phyloP scores from a whole-genome alignment of 2,797 vertebrate species.

The Phrynocephalus guinanensis region DNA sequence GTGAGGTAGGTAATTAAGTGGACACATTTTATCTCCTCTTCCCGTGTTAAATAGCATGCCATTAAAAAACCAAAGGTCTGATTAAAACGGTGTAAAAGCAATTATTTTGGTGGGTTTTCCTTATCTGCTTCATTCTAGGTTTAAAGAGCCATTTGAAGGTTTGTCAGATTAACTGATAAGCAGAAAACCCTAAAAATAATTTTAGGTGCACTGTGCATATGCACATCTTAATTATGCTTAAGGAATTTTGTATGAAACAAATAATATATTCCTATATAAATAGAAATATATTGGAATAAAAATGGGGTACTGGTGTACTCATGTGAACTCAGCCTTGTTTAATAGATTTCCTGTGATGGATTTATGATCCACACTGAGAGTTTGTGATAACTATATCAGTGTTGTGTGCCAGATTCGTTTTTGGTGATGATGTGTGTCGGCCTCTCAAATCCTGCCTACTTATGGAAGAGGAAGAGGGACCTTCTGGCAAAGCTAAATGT shows the following conservation, averaged over 20 bases:
- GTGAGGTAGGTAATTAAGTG: conserved; percentile 9
- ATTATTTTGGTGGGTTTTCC: background rate
- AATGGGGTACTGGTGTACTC: background rate
- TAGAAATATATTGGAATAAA: background rate
- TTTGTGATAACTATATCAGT: background rate
- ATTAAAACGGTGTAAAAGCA: background rate
- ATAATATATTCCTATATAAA: background rate
- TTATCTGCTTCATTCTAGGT: background rate
- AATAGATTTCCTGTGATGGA: background rate
- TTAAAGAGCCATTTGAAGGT: background rate
- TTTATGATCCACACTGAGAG: background rate
- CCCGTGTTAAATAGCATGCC: background rate
- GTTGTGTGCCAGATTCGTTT: background rate
- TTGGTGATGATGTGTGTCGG: background rate
- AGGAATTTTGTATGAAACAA: background rate
- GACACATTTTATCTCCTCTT: background rate
- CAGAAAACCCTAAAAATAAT: background rate
- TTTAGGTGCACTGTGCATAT: background rate
- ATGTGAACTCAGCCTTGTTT: conserved; percentile 1
- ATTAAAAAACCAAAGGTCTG: background rate
- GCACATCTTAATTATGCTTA: background rate
- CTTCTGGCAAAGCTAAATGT: background rate
- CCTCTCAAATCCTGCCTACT: background rate
- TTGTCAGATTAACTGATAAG: background rate
- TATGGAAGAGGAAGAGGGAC: background rate